Evolutionary conservation across 2,113 vertebrate genomes (phyloP).

Genomic region (Chaetodon auriga): DNA sequence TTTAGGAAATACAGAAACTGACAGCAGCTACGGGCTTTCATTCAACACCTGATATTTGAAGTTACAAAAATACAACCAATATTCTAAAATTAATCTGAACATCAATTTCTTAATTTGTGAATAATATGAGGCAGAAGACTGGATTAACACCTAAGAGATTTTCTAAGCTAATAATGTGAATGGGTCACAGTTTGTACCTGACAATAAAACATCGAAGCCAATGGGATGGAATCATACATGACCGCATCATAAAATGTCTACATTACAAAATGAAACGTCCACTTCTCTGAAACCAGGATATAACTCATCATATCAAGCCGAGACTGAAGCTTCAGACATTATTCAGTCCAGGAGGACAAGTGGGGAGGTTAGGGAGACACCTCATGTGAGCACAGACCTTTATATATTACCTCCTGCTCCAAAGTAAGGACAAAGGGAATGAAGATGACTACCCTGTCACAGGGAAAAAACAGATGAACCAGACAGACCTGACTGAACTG

Average conservation of each 20-base stretch:
- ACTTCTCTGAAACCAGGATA: constrained; percentile 62
- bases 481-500: constrained; percentile 77
- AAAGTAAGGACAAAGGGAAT: constrained; percentile 85
- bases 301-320: constrained; percentile 77
- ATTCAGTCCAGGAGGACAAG: constrained; percentile 75
- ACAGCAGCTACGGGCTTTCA: neutral
- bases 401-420: constrained; percentile 81
- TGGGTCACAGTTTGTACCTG: constrained; percentile 18
- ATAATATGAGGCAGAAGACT: neutral
- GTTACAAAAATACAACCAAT: neutral
- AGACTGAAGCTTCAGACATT: constrained; percentile 65
- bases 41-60: neutral
- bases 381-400: constrained; percentile 74
- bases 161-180: constrained; percentile 32
- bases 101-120: neutral
- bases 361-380: constrained; percentile 76
- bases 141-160: neutral
- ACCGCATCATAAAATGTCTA: constrained; percentile 61
- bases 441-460: constrained; percentile 90
- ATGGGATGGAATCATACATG: constrained; percentile 56
- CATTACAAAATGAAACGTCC: constrained; percentile 65
- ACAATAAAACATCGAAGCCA: constrained; percentile 45
- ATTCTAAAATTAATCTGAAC: neutral
- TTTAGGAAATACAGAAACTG: constrained; percentile 11
- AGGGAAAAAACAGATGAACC: constrained; percentile 76